Evolutionary conservation across 37 sponge, comb jelly and placozoan genomes (phyloP).

Genomic region (Diacarnus erythraeanus): DNA sequence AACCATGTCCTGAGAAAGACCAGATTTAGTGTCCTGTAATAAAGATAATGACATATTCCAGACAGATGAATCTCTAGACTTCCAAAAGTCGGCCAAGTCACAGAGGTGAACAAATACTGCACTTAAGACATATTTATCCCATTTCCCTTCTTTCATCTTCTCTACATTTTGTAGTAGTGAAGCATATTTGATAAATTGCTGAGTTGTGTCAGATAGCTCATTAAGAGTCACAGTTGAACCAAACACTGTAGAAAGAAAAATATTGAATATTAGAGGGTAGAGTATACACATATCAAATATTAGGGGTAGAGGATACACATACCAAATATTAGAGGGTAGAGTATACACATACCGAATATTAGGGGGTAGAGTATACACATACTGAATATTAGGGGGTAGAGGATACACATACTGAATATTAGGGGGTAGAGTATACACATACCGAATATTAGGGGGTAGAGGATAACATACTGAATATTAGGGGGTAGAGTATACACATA

Average conservation of each 20-base stretch:
- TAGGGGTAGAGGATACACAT: too few species aligned
- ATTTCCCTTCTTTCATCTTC: slow-evolving; percentile 1
- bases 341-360: too few species aligned
- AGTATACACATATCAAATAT: too few species aligned
- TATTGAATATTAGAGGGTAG: too few species aligned
- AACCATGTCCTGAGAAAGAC: background rate
- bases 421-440: too few species aligned
- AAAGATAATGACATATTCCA: background rate
- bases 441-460: too few species aligned
- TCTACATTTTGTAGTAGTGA: background rate
- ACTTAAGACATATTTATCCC: background rate
- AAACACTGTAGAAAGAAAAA: background rate
- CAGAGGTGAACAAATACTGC: background rate
- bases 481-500: too few species aligned
- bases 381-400: too few species aligned
- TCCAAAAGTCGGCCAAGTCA: background rate
- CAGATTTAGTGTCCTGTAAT: background rate
- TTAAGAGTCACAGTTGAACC: background rate
- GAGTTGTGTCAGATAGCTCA: slow-evolving; percentile 2
- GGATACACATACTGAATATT: too few species aligned
- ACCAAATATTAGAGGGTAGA: too few species aligned
- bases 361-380: too few species aligned
- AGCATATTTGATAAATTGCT: background rate
- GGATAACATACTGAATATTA: too few species aligned
- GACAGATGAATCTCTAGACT: background rate